Evolutionary conservation across 2,797 vertebrate genomes (phyloP).

Genomic region (Catharus ustulatus): DNA sequence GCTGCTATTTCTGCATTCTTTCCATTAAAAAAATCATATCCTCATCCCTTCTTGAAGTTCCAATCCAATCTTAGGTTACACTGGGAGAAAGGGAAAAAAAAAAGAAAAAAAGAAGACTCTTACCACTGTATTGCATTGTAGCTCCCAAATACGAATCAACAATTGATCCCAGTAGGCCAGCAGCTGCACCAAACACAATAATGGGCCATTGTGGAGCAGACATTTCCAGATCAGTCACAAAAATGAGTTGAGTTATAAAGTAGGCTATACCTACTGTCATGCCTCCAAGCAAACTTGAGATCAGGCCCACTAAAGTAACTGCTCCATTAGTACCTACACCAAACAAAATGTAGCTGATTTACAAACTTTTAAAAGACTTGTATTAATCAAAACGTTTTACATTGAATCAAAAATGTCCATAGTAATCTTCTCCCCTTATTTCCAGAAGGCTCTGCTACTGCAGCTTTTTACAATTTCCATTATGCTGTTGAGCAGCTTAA

Average conservation of each 20-base stretch:
- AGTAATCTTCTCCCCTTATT: not conserved
- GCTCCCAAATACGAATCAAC: constrained; percentile 94
- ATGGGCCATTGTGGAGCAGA: constrained; percentile 93
- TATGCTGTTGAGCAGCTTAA: not conserved
- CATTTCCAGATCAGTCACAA: constrained; percentile 85
- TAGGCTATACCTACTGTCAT: constrained; percentile 85
- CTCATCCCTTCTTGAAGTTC: not conserved
- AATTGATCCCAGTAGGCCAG: constrained; percentile 91
- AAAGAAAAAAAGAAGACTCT: not conserved
- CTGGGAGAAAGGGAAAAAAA: accelerated
- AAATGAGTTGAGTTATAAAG: constrained; percentile 84
- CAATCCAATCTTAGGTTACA: not conserved
- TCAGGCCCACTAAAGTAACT: constrained; percentile 86
- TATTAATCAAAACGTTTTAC: not conserved
- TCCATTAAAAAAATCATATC: not conserved
- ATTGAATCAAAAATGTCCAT: not conserved
- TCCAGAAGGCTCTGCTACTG: not conserved
- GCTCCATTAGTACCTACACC: constrained; percentile 92
- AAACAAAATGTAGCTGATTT: constrained; percentile 11
- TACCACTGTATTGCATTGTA: constrained; percentile 94
- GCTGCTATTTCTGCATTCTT: not conserved
- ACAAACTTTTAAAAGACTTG: not conserved
- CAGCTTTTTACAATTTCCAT: not conserved
- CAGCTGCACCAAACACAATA: constrained; percentile 85
- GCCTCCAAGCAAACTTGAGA: constrained; percentile 89